Conservation (phyloP, 2,113 vertebrate species). For the Crotalus helleri region DNA sequence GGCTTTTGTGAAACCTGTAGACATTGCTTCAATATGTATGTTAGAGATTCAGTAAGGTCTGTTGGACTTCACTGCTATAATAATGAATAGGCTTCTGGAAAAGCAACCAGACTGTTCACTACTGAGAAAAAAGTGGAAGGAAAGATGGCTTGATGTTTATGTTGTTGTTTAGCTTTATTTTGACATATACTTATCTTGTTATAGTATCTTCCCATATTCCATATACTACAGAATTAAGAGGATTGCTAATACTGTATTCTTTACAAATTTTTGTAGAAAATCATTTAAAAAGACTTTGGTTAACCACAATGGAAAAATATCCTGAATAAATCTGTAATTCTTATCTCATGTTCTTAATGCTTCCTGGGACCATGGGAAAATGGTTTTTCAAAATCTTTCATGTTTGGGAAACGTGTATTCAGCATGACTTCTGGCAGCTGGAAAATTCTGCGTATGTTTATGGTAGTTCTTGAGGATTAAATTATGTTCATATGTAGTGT, state of each 20-base stretch:
- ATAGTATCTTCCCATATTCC: neutral
- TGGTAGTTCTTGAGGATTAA: neutral
- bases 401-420: no score
- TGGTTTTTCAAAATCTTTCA: neutral
- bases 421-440: neutral
- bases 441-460: neutral
- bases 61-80: neutral
- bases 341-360: neutral
- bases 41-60: neutral
- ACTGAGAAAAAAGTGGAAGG: neutral
- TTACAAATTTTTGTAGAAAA: neutral
- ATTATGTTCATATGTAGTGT: neutral
- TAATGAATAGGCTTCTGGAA: neutral
- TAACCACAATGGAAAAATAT: neutral
- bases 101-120: neutral
- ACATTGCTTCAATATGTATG: neutral
- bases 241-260: neutral
- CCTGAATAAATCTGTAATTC: neutral
- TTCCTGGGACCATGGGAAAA: neutral
- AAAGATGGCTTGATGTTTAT: neutral
- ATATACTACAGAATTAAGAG: neutral
- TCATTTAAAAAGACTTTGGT: neutral
- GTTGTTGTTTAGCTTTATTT: neutral
- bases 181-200: neutral
- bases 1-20: neutral